Evolutionary conservation across 2,888 invertebrate genomes (phyloP).

Genomic region (Zygothrica quintamaculata): DNA sequence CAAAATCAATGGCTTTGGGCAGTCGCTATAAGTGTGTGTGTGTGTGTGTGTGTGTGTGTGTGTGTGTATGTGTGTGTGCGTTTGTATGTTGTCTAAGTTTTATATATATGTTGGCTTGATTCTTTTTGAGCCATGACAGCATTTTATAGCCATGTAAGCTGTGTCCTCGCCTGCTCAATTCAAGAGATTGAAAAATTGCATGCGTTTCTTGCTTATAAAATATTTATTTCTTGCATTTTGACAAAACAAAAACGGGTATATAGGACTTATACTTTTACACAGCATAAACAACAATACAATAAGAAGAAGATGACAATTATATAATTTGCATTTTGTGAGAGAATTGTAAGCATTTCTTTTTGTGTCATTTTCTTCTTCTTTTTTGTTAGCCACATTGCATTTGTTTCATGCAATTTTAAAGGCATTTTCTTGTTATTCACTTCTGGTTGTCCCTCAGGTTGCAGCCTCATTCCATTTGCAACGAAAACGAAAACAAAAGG

Average conservation of each 20-base stretch:
- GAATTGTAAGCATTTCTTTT: constrained; percentile 32
- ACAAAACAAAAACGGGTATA: not conserved
- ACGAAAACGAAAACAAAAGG: constrained; percentile 22
- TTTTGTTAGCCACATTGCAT: too few species aligned
- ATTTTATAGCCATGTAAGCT: constrained; percentile 72
- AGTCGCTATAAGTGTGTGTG: too few species aligned
- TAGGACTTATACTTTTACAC: too few species aligned
- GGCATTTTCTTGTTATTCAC: constrained; percentile 9
- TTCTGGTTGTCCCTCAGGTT: constrained; percentile 46
- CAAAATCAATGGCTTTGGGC: constrained; percentile 18
- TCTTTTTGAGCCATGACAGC: constrained; percentile 11
- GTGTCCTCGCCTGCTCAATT: constrained; percentile 47
- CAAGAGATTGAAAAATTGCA: constrained; percentile 76
- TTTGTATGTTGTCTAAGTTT: not conserved
- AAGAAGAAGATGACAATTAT: too few species aligned
- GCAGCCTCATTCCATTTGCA: constrained; percentile 44
- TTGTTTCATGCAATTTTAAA: constrained; percentile 12
- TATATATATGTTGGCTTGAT: constrained; percentile 1
- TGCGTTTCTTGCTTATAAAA: constrained; percentile 69
- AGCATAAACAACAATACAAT: too few species aligned
- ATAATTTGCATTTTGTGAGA: too few species aligned
- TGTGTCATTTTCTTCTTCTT: too few species aligned
- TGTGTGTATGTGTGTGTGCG: constrained; percentile 11
- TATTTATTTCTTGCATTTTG: constrained; percentile 58
- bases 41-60: constrained; percentile 8